Conservation (phyloP, 2,113 vertebrate species). For the Trinectes maculatus region DNA sequence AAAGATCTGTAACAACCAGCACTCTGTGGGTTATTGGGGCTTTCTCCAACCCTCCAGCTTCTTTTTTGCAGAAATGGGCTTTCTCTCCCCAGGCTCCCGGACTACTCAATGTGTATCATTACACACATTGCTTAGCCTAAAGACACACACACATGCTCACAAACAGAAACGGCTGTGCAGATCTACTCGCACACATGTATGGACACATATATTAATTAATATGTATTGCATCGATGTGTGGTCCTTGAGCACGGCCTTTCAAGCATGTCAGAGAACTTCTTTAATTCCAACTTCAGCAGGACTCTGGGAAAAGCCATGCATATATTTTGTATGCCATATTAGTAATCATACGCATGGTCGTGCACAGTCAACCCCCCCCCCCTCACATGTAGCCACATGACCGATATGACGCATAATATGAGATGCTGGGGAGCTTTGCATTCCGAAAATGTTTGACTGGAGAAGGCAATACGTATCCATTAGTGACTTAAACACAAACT, state of each 20-base stretch:
- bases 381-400: constrained; percentile 7
- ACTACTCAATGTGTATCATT: constrained; percentile 43
- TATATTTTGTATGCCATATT: constrained; percentile 31
- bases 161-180: constrained; percentile 15
- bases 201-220: constrained; percentile 42
- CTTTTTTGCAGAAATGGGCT: constrained; percentile 58
- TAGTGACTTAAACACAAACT: constrained; percentile 77
- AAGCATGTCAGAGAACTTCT: constrained; percentile 36
- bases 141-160: constrained; percentile 13
- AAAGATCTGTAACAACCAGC: constrained; percentile 55
- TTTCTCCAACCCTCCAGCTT: constrained; percentile 38
- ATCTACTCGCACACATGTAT: constrained; percentile 15
- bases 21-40: constrained; percentile 53
- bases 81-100: constrained; percentile 42
- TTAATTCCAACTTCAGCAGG: constrained; percentile 34
- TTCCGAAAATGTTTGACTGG: constrained; percentile 63
- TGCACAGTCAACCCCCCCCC: not conserved
- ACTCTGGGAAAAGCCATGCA: constrained; percentile 26
- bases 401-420: constrained; percentile 5
- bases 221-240: constrained; percentile 33
- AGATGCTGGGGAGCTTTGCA: constrained; percentile 37
- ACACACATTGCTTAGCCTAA: constrained; percentile 21
- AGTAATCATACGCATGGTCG: constrained; percentile 40
- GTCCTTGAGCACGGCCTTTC: constrained; percentile 33
- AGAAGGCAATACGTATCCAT: constrained; percentile 81